These are phyloP conservation scores for Elephas maximus DNA, from an alignment of 2,113 vertebrate genomes.

Conservation along the genomic window DNA sequence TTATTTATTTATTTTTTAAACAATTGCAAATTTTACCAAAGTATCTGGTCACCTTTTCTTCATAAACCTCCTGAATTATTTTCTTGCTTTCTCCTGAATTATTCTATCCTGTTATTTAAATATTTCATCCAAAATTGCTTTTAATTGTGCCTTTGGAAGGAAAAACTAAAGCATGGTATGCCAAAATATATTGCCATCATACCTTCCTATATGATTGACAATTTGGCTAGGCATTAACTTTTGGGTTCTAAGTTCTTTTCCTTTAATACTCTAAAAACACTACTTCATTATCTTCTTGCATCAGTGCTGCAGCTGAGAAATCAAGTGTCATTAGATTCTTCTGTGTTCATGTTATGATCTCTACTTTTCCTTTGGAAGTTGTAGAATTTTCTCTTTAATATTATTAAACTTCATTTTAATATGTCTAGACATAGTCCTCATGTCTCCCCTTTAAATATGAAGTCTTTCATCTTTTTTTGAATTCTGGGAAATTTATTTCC, in stretches of 20 bases:
- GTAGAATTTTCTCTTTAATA: neutral
- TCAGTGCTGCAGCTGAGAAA: conserved; percentile 20
- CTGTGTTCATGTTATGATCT: neutral
- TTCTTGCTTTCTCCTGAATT: too few species aligned
- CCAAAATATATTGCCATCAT: conserved; percentile 59
- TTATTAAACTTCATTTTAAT: neutral
- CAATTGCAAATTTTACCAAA: neutral
- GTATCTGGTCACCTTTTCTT: neutral
- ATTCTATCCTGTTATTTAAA: too few species aligned
- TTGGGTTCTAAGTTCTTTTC: conserved; percentile 44
- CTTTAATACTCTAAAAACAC: conserved; percentile 45
- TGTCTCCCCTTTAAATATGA: neutral
- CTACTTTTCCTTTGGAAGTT: neutral
- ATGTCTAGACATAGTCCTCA: neutral
- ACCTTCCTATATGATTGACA: conserved; percentile 54
- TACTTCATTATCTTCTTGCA: conserved; percentile 49
- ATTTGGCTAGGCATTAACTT: conserved; percentile 58
- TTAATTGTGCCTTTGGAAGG: neutral
- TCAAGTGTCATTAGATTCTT: conserved; percentile 12
- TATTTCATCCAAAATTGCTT: too few species aligned
- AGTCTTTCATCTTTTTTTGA: neutral
- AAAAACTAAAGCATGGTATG: neutral
- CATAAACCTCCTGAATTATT: too few species aligned
- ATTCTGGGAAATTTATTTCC: neutral
- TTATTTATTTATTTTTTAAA: neutral